These are phyloP conservation scores for Drosophila mayaguana DNA, from an alignment of 2,888 invertebrate species.

Conservation along the genomic window DNA sequence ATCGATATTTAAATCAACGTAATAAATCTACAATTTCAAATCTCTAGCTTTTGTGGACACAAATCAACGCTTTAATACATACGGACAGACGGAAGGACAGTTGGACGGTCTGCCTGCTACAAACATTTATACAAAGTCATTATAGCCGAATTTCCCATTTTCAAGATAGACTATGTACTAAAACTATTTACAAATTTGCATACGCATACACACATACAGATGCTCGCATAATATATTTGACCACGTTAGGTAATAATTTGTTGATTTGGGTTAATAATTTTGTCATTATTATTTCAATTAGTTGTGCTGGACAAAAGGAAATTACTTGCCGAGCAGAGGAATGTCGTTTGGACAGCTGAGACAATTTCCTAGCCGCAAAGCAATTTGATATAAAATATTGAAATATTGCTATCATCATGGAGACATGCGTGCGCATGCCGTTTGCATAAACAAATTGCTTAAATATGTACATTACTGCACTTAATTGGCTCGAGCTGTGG, in stretches of 20 bases:
- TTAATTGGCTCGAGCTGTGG: constrained; percentile 31
- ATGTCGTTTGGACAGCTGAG: constrained; percentile 1
- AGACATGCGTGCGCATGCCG: constrained; percentile 8
- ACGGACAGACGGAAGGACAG: too few relatives aligned
- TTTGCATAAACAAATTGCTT: constrained; percentile 16
- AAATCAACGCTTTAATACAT: too few relatives aligned
- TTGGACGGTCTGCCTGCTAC: background rate
- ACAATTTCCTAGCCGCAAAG: constrained; percentile 33
- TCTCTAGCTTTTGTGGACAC: too few relatives aligned
- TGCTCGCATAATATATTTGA: background rate
- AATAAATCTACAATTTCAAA: too few relatives aligned
- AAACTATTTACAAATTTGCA: background rate
- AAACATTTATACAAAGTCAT: background rate
- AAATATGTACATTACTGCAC: constrained; percentile 37
- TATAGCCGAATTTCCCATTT: background rate
- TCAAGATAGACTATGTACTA: background rate
- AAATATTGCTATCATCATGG: constrained; percentile 26
- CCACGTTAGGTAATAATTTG: constrained; percentile 15
- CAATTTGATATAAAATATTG: constrained; percentile 56
- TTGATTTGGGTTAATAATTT: constrained; percentile 44
- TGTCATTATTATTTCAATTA: constrained; percentile 65
- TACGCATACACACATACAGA: background rate
- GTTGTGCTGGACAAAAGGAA: constrained; percentile 39
- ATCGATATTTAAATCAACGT: too few relatives aligned
- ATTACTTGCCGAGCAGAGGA: constrained; percentile 29